Base-by-base conservation (phyloP, 2,888 invertebrate species). In the Pimpla rufipes region DNA sequence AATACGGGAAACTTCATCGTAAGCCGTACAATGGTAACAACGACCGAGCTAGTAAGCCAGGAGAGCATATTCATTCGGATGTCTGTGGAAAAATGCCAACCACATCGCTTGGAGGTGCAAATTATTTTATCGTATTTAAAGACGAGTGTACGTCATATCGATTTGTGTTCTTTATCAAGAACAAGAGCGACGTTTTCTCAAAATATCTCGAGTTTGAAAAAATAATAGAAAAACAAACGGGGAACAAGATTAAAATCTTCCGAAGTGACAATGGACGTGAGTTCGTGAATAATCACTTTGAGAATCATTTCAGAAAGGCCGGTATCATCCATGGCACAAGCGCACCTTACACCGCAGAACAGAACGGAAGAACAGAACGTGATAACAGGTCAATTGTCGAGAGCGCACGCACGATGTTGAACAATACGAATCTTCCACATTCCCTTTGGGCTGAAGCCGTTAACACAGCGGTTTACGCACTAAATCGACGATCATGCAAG, bases 21-120 rank as follows among this genome's bases (percentile, higher is more conserved):
- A 42, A 42, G 7, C 7, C 42, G 7, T 42, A 6, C 42, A 42
- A 6, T 5, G 11, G 42, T 5, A 42, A 11, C 11, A 7, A 8
- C 1, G 42, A 42, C 1, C 42, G 11, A 5, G 42, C 42, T 1
- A 42, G 7, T 2, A 42, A 42, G 8, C 42, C 42, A 8, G 42
- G 11, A 6, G 10, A 42, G 11, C 7, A 11, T 8, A 42, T 42
- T 1, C 42, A 42, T 8, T 42, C 11, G 5, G 42, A 42, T 42
- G 11, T 42, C 1, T 42, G 8, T 7, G 42, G 70, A 35, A 62
- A 68, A 42, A 42, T 42, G 8, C 37, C 21, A 37, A 16, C 16
- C 1, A 57, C 29, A 23, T 78, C 78, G 16, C 2, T 78, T 11
- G 77, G 77, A 2, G 59, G 59, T 11, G 57, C 68, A 16, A 47